Conservation (phyloP, 1,140 invertebrate species). For the Neotoxoptera formosana region DNA sequence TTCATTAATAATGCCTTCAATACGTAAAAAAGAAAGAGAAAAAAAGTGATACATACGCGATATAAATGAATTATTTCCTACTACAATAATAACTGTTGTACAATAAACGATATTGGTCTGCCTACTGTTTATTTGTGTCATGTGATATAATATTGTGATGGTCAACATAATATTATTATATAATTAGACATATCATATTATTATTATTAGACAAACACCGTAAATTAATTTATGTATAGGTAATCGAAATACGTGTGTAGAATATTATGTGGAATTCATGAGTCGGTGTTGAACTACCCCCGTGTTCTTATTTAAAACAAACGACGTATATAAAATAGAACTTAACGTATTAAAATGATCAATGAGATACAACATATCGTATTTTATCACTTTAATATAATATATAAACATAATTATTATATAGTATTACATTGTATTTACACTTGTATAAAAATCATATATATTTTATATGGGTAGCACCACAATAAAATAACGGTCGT, state of each 20-base stretch:
- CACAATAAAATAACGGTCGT: background rate
- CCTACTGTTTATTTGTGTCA: too few relatives aligned
- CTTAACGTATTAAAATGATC: background rate
- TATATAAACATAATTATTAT: background rate
- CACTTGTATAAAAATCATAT: background rate
- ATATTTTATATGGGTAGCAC: background rate
- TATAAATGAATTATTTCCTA: background rate
- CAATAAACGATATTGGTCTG: background rate
- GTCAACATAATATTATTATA: too few relatives aligned
- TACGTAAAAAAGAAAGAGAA: background rate
- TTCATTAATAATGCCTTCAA: background rate
- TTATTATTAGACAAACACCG: too few relatives aligned
- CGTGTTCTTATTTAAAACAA: background rate
- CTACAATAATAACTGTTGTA: background rate
- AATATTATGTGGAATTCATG: too few relatives aligned
- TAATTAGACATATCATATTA: too few relatives aligned
- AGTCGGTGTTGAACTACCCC: too few relatives aligned
- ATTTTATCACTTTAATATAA: background rate
- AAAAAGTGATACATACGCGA: background rate
- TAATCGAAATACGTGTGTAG: background rate
- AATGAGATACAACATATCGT: background rate
- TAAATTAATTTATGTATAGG: background rate
- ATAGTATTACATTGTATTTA: background rate
- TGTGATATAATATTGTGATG: background rate
- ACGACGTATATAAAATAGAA: background rate